These are phyloP conservation scores for Pomatorhinus ruficollis DNA, from an alignment of 2,113 vertebrate genomes.

Conservation along the genomic window DNA sequence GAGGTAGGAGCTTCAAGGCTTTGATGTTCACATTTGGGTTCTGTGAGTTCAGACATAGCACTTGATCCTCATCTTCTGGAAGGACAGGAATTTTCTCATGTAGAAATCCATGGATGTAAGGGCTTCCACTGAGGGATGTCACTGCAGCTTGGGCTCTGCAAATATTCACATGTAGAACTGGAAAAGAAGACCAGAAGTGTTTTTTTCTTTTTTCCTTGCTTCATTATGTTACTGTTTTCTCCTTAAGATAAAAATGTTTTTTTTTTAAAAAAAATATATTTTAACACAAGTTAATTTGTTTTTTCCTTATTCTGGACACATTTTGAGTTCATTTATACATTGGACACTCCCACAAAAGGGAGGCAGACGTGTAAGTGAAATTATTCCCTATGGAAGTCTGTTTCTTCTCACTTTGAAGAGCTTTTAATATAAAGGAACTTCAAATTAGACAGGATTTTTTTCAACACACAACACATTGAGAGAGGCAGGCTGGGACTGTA, in stretches of 20 bases:
- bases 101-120: rapidly evolving
- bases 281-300: background rate
- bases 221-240: background rate
- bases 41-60: background rate
- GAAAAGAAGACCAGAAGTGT: background rate
- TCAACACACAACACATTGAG: background rate
- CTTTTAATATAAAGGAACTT: background rate
- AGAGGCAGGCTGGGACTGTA: background rate
- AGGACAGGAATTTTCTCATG: background rate
- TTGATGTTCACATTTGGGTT: rapidly evolving
- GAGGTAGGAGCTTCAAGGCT: background rate
- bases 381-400: background rate
- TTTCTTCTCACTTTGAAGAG: background rate
- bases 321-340: background rate
- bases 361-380: rapidly evolving
- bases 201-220: background rate
- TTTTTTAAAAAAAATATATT: background rate
- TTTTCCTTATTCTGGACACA: background rate
- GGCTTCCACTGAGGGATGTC: background rate
- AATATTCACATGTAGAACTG: rapidly evolving
- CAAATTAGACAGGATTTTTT: background rate
- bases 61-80: background rate
- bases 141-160: background rate
- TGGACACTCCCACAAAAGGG: background rate
- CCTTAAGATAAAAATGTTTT: background rate